phyloP scores from a whole-genome alignment of 1,140 invertebrate species.

The Stenopsyche tienmushanensis region DNA sequence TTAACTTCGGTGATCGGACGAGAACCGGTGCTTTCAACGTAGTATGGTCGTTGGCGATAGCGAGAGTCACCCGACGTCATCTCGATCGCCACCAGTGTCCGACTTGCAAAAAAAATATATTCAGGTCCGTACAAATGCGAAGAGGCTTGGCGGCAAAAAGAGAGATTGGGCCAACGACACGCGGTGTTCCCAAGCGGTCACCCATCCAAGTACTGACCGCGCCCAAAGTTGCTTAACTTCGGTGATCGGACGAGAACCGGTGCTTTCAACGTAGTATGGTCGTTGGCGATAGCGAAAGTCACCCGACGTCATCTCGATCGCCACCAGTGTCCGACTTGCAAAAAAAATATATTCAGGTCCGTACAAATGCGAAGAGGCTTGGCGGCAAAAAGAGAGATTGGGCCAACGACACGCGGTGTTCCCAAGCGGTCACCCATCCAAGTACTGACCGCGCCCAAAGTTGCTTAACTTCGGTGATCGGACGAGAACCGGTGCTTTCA shows the following conservation, averaged over 20 bases:
- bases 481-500: conserved; percentile 42
- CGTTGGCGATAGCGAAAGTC: no score
- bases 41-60: conserved; percentile 39
- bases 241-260: conserved; percentile 42
- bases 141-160: no score
- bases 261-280: conserved; percentile 40
- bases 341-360: no score
- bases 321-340: no score
- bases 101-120: no score
- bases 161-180: conserved; percentile 23
- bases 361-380: no score
- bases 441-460: conserved; percentile 40
- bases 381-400: no score
- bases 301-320: no score
- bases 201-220: conserved; percentile 41
- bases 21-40: conserved; percentile 41
- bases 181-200: conserved; percentile 41
- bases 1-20: conserved; percentile 42
- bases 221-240: conserved; percentile 41
- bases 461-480: conserved; percentile 41
- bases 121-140: no score
- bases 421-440: conserved; percentile 41
- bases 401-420: conserved; percentile 35
- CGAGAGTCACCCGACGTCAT: no score
- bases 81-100: no score